Percentiles rank a stretch among this genome's conserved stretches.
phyloP scores from a whole-genome alignment of 2,113 vertebrate species.

The Sigmodon hispidus region DNA sequence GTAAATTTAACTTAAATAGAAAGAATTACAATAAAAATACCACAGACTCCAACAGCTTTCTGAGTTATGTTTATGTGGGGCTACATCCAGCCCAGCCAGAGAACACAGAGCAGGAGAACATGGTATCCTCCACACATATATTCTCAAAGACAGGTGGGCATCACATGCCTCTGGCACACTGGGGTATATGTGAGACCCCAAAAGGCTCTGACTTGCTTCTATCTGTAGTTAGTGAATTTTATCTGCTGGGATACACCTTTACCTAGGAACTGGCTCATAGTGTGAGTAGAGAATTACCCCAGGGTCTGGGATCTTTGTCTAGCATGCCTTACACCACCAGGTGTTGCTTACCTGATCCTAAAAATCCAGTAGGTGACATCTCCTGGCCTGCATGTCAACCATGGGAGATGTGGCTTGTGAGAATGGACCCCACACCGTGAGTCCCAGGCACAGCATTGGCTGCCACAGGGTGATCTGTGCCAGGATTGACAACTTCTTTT shows the following conservation, averaged over 20 bases:
- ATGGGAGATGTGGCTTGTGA: not conserved
- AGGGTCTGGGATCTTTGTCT: not conserved
- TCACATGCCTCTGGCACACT: not conserved
- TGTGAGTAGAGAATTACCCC: fast-evolving
- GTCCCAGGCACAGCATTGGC: not conserved
- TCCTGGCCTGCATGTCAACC: fast-evolving
- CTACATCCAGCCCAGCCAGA: fast-evolving
- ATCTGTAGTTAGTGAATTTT: not conserved
- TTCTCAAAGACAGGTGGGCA: not conserved
- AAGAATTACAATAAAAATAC: not conserved
- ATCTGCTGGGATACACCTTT: fast-evolving
- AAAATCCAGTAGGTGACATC: no score
- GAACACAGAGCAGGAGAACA: not conserved
- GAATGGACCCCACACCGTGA: fast-evolving
- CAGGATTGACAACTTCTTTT: fast-evolving
- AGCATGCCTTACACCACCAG: fast-evolving
- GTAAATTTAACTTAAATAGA: not conserved
- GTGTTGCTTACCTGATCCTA: fast-evolving
- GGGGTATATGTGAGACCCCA: not conserved
- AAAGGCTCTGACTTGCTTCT: not conserved
- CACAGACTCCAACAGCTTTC: not conserved
- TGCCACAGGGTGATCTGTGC: fast-evolving
- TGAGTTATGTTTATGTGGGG: fast-evolving
- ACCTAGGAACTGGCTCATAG: fast-evolving
- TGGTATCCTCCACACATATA: fast-evolving